A percentile compares a stretch with the other conserved stretches of the same genome.
Conservation (phyloP, 2,888 invertebrate species). For the Agrenia bidenticulata region DNA sequence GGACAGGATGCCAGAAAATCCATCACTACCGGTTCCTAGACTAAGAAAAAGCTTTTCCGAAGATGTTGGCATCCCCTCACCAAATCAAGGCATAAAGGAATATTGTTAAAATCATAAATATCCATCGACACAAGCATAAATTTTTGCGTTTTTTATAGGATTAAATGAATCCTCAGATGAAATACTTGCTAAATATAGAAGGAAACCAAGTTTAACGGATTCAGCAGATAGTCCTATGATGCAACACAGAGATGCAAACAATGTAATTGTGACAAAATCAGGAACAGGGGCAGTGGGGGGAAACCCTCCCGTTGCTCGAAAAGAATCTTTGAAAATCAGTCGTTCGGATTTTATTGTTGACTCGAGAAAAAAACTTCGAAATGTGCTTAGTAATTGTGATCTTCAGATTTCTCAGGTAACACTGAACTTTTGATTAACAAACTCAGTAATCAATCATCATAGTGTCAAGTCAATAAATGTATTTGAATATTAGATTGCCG, state of each 20-base stretch:
- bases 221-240: constrained; percentile 56
- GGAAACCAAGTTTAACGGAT: constrained; percentile 56
- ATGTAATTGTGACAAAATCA: constrained; percentile 1
- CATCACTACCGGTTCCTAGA: constrained; percentile 45
- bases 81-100: constrained; percentile 34
- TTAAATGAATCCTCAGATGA: constrained; percentile 79
- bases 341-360: constrained; percentile 58
- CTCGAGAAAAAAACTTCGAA: constrained; percentile 82
- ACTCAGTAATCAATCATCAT: background rate
- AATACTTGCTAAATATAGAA: constrained; percentile 90
- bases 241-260: constrained; percentile 13
- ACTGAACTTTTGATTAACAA: background rate
- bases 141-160: too few species aligned
- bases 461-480: too few species aligned
- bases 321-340: constrained; percentile 51
- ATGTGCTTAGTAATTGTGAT: constrained; percentile 86
- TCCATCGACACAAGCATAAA: background rate
- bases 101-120: too few species aligned
- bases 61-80: constrained; percentile 54
- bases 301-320: constrained; percentile 22
- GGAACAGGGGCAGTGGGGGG: background rate
- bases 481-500: constrained; percentile 29
- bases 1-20: constrained; percentile 41
- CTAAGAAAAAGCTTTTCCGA: constrained; percentile 56
- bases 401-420: constrained; percentile 52